These are phyloP conservation scores for Hecatera dysodea DNA, from an alignment of 2,888 invertebrate species.

Conservation along the genomic window DNA sequence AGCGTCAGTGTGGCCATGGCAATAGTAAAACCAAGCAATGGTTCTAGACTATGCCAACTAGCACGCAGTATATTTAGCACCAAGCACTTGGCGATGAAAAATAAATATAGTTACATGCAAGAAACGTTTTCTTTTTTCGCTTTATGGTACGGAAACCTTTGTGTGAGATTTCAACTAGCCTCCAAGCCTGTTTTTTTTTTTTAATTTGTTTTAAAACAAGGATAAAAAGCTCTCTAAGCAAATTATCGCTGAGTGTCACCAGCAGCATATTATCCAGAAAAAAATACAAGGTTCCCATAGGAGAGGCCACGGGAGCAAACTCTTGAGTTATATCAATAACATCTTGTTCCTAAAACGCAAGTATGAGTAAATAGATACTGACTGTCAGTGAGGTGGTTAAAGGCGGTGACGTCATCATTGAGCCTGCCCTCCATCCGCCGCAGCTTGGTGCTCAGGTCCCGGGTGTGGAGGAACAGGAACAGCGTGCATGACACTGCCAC, in stretches of 20 bases:
- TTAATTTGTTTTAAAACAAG: too few relatives aligned
- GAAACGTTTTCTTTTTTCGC: too few relatives aligned
- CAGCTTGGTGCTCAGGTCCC: constrained; percentile 95
- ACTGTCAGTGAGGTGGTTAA: constrained; percentile 88
- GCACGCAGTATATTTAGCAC: background rate
- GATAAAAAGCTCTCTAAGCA: too few relatives aligned
- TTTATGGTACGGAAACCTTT: too few relatives aligned
- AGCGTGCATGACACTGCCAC: constrained; percentile 96
- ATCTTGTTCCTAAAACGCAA: background rate
- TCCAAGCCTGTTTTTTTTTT: too few relatives aligned
- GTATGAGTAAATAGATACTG: constrained; percentile 65
- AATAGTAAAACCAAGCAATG: background rate
- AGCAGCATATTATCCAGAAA: too few relatives aligned
- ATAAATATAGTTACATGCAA: too few relatives aligned
- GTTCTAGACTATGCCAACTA: background rate
- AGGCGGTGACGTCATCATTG: constrained; percentile 88
- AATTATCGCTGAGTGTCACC: too few relatives aligned
- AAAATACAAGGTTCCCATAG: too few relatives aligned
- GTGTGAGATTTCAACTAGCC: too few relatives aligned
- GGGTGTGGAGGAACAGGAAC: constrained; percentile 96
- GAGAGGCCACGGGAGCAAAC: too few relatives aligned
- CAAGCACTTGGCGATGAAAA: too few relatives aligned
- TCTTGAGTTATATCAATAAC: background rate
- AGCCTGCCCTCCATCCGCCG: constrained; percentile 95
- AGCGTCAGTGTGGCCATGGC: background rate